These are phyloP conservation scores for Neosilurus mollespiculum DNA, from an alignment of 2,797 vertebrate genomes.

Conservation along the genomic window DNA sequence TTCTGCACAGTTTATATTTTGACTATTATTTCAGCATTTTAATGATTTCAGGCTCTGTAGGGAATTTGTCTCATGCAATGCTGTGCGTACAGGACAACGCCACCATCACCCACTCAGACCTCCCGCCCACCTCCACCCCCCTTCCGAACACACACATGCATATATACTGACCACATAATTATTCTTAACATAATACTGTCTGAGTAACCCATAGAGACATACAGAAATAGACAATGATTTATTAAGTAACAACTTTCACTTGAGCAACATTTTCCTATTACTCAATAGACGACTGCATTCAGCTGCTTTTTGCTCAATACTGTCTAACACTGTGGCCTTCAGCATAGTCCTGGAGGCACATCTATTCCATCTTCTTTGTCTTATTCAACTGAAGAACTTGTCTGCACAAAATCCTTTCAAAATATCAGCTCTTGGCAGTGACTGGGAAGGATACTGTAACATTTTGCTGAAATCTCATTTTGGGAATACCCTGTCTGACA, in stretches of 20 bases:
- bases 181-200: conserved; percentile 6
- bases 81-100: conserved; percentile 9
- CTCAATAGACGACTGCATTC: conserved; percentile 4
- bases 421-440: conserved; percentile 1
- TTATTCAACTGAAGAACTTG: neutral
- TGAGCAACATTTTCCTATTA: conserved; percentile 13
- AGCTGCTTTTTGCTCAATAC: conserved; percentile 4
- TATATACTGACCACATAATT: conserved; percentile 10
- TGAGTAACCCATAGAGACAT: neutral
- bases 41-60: neutral
- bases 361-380: conserved; percentile 3
- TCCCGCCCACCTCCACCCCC: neutral
- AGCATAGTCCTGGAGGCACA: neutral
- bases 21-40: conserved; percentile 32
- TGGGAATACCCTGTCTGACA: conserved; percentile 19
- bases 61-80: conserved; percentile 9
- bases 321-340: neutral
- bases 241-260: conserved; percentile 20
- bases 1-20: conserved; percentile 40
- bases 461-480: conserved; percentile 24
- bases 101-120: too few species aligned
- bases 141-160: neutral
- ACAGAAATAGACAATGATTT: neutral
- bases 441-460: neutral
- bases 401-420: neutral